These are phyloP conservation scores for Bombycilla garrulus DNA, from an alignment of 2,113 vertebrate species.

Conservation along the genomic window DNA sequence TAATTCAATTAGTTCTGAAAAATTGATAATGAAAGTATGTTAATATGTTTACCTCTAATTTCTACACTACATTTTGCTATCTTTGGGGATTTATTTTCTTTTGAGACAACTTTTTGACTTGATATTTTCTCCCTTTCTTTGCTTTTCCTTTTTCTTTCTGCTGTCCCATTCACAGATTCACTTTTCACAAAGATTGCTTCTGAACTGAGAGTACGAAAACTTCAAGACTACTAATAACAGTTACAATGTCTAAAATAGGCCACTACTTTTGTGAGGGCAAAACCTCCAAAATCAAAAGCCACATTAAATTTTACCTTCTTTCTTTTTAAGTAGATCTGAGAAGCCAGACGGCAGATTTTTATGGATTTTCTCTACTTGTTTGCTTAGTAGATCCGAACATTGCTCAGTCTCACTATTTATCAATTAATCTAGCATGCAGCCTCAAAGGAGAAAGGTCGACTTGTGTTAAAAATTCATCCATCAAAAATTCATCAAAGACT, in stretches of 20 bases:
- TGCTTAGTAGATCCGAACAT: slow-evolving; percentile 73
- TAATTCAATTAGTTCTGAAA: background rate
- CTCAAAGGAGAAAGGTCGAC: slow-evolving; percentile 78
- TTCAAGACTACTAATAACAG: background rate
- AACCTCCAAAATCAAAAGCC: slow-evolving; percentile 30
- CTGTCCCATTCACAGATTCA: background rate
- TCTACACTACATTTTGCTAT: background rate
- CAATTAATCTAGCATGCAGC: slow-evolving; percentile 80
- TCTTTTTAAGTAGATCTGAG: slow-evolving; percentile 72
- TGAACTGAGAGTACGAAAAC: background rate
- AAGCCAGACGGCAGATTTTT: slow-evolving; percentile 59
- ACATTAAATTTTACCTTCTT: slow-evolving; percentile 55
- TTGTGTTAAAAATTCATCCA: slow-evolving; percentile 81
- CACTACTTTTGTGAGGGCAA: background rate
- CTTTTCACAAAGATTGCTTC: background rate
- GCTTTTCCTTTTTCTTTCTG: background rate
- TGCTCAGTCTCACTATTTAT: slow-evolving; percentile 80
- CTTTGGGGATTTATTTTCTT: background rate
- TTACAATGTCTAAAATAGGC: background rate
- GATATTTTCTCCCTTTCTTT: background rate
- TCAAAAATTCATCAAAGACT: slow-evolving; percentile 86
- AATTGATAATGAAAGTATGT: background rate
- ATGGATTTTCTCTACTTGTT: slow-evolving; percentile 78
- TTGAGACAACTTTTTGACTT: background rate
- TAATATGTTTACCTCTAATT: background rate